Base-by-base conservation (phyloP, 2,888 invertebrate genomes). In the Tuta absoluta region DNA sequence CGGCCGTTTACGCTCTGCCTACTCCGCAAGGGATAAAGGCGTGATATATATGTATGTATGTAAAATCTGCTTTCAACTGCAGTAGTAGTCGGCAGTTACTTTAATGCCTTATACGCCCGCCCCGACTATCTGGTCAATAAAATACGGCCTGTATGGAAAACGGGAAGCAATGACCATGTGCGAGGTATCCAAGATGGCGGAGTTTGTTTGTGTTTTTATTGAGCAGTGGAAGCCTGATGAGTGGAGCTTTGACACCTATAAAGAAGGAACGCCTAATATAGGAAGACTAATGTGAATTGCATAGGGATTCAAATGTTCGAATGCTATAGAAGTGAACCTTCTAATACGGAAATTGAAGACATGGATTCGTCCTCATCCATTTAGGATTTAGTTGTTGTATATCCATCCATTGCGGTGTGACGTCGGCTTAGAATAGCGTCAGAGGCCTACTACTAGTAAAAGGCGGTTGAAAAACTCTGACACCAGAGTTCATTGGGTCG, bases 101-200 rank as follows among this genome's bases (percentile, higher is more conserved):
- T 79, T 80, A 77, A 78, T 72, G 67, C 87, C 86, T 75, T 87
- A 85, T 56, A 28, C 24, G 56, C 56, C 8, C 10, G 24, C 17
- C 83, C 73, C 65, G 45, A 14, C 37, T 67, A 67, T 66, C 68
- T 56, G 28, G 57, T 63, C 71, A 67, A 70, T 71, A 70, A 70
- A 68, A 66, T 63, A 67, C 63, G 59, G 51, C 64, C 28, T 62
- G 49, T 63, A 66, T 64, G 66, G 66, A 57, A 56, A 63, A 28
- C 63, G 28, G 63, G 38, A 53, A 41, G 49, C 62, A 62, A 33
- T 62, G 33, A 23, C 62, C 51, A 51, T 62, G 49, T 45, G 33
- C 45, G 37, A 38, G 38, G 41, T 33, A 33, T 56, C 28, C 10
- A 33, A 33, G 62, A 62, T 62, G 62, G 19, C 48, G 33, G 45